Conservation (phyloP, 2,113 vertebrate genomes). For the Triplophysa dalaica region DNA sequence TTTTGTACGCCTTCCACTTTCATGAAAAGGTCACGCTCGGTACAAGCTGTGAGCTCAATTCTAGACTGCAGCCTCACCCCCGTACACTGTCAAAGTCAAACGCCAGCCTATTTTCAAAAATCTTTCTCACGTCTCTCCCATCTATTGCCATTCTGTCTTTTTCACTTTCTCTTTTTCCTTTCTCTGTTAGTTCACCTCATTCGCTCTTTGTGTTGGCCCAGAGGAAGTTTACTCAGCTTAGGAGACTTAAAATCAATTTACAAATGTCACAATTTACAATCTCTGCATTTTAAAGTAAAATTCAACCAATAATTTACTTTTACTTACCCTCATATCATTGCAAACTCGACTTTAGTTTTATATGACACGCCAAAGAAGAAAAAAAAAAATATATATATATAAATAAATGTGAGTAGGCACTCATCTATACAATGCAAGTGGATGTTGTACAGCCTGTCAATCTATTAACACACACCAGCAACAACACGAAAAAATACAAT, state of each 20-base stretch:
- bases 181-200: not conserved
- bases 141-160: not conserved
- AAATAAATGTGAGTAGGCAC: no score
- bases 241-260: not conserved
- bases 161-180: constrained; percentile 20
- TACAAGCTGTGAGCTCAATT: constrained; percentile 43
- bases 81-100: not conserved
- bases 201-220: not conserved
- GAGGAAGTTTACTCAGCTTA: constrained; percentile 22
- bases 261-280: no score
- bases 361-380: no score
- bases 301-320: no score
- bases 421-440: no score
- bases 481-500: no score
- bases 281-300: no score
- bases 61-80: constrained; percentile 5
- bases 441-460: no score
- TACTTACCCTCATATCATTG: no score
- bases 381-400: no score
- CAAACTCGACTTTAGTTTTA: no score
- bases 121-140: not conserved
- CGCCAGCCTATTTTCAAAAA: constrained; percentile 14
- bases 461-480: no score
- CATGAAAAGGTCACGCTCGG: constrained; percentile 54
- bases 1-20: constrained; percentile 44